Percentiles rank a stretch among this genome's conserved stretches.
phyloP scores from a whole-genome alignment of 2,888 invertebrate genomes.

The Punctoribates punctum region DNA sequence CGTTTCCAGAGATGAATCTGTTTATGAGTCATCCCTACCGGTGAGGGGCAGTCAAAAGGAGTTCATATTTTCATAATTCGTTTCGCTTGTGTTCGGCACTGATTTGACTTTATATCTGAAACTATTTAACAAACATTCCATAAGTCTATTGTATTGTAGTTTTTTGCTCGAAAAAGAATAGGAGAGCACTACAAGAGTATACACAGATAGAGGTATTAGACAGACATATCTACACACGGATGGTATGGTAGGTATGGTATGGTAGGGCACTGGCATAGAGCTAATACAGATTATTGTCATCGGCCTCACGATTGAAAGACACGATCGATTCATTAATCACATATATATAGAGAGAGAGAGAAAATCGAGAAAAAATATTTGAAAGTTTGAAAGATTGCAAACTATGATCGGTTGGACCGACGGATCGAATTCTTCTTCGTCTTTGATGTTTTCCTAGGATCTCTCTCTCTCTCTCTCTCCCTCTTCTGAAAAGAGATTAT shows the following conservation, averaged over 20 bases:
- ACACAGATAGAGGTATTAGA: background rate
- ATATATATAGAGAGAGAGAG: conserved; percentile 5
- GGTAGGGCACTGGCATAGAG: background rate
- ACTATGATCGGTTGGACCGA: conserved; percentile 22
- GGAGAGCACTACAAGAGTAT: background rate
- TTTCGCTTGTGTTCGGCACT: background rate
- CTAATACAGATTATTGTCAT: conserved; percentile 27
- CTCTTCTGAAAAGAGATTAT: conserved; percentile 15
- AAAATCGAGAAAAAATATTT: conserved; percentile 10
- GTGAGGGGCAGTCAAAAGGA: background rate
- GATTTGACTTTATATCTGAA: background rate
- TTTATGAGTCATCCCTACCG: background rate
- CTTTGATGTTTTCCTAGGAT: background rate
- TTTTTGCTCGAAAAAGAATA: background rate
- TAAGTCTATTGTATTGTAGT: background rate
- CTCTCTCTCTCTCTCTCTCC: background rate
- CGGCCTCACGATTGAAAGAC: conserved; percentile 26
- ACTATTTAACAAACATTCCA: background rate
- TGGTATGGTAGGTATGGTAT: too few species aligned
- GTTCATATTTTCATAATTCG: too few species aligned
- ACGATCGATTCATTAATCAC: conserved; percentile 35
- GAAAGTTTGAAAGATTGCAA: conserved; percentile 11
- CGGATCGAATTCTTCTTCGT: conserved; percentile 6
- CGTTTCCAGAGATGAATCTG: background rate
- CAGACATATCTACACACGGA: background rate